phyloP scores from a whole-genome alignment of 1,140 invertebrate species.

The Trachelipus rathkii region DNA sequence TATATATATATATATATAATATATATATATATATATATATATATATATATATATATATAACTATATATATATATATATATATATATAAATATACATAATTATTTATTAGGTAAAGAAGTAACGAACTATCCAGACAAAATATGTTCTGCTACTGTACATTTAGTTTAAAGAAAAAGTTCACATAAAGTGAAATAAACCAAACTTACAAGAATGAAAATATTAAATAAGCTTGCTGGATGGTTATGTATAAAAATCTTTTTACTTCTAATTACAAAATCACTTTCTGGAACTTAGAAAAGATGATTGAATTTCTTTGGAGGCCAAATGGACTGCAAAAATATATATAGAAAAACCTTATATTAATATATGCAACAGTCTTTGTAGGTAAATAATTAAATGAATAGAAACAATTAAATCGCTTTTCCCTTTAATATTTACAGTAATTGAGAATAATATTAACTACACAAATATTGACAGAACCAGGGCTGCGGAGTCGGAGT shows the following conservation, averaged over 20 bases:
- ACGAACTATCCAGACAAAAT: not conserved
- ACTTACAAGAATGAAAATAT: not conserved
- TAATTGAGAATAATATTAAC: no score
- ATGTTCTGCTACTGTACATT: not conserved
- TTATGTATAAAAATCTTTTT: no score
- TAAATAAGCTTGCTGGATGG: no score
- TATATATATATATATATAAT: constrained; percentile 14
- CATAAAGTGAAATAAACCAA: not conserved
- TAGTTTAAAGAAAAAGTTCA: not conserved
- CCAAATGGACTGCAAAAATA: constrained; percentile 3
- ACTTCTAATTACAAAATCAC: no score
- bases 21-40: constrained; percentile 23
- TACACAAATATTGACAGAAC: no score
- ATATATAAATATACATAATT: constrained; percentile 17
- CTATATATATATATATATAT: constrained; percentile 17
- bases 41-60: constrained; percentile 22
- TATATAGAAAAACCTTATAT: not conserved
- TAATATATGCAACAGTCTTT: not conserved
- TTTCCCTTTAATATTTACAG: no score
- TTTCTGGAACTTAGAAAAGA: not conserved
- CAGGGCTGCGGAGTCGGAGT: no score
- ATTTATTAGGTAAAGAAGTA: not conserved
- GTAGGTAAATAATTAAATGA: not conserved
- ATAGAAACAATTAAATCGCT: no score
- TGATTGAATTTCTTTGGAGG: not conserved